Base-by-base conservation (phyloP, 1,140 invertebrate genomes). In the Meteorus sp. region DNA sequence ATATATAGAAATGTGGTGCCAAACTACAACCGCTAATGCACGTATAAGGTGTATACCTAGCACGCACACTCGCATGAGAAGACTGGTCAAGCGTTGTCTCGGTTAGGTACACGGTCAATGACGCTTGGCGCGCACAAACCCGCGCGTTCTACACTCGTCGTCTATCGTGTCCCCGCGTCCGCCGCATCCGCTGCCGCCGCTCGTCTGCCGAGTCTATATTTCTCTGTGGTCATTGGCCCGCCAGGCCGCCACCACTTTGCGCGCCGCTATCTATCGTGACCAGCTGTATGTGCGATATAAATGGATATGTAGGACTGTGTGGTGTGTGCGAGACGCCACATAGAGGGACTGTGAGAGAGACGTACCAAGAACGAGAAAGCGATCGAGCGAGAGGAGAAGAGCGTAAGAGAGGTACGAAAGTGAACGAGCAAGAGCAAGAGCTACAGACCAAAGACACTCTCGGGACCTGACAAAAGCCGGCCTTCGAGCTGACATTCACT, bases 401-500 rank as follows among this genome's bases (percentile, higher is more conserved):
- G n/a, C n/a, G n/a, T n/a, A n/a, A n/a, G n/a, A n/a, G n/a, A n/a
- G n/a, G n/a, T n/a, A n/a, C n/a, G n/a, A n/a, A n/a, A n/a, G n/a
- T n/a, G n/a, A n/a, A n/a, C n/a, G n/a, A 3, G 27, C 15, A 43
- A 13, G 22, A 6, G 17, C 45, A 51, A 19, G 50, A 52, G 54
- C 51, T 43, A 53, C 35, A 56, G 63, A 60, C 63, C 61, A 66
- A 55, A 71, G 67, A 68, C 66, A 72, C 66, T 72, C 68, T 67
- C 68, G 67, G 68, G 69, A 72, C 66, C 74, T 76, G 76, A 79
- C 77, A 79, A 79, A 79, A 79, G 77, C 73, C 70, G 76, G 75
- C 77, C 77, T 79, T 79, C 76, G 70, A 62, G 70, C 75, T 77
- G 75, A 77, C 77, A 77, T 78, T 79, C 77, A 77, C 75, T 77